Evolutionary conservation across 2,797 vertebrate species (phyloP), one percentile per base, ranked within the genome.

Genomic region (Phoxinus dragarum): DNA sequence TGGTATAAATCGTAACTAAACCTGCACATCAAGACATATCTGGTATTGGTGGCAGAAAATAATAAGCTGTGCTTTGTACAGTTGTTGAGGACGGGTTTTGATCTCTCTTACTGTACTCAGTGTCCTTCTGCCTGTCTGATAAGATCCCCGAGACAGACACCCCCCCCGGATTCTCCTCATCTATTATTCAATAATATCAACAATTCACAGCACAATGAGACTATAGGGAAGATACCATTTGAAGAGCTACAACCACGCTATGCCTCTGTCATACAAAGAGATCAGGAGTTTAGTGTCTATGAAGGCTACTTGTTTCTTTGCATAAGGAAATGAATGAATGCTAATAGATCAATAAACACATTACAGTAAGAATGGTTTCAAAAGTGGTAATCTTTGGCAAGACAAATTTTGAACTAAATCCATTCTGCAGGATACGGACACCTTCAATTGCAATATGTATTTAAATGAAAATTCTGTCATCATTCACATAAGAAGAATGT

Each of bases 121-220:
- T 49, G 31, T 59, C 34, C 85, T 81, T 74, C 47, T 66, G 23
- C 67, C 40, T 73, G 44, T 56, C 72, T 31, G 74, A 87, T 86
- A 38, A 80, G 71, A 80, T 85, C 77, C 84, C 89, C 84, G 85
- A 87, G 86, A 67, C 86, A 86, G 88, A 82, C 86, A 88, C 89
- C 82, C 84, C 84, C 64, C 73, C 64, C 44, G 68, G 86, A 71
- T 89, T 90, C 85, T 87, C 83, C 69, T 86, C 85, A 91, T 94
- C 88, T 91, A 93, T 92, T 91, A 93, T 93, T 93, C 74, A 93
- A 73, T 76, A 89, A 77, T 74, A 90, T 38, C 79, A 89, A 89
- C 92, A 90, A 92, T 90, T 89, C 68, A 54, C 86, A 73, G 71
- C 64, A 89, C 86, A 91, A 88, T 87, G 83, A 91, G 72, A 73